These are phyloP conservation scores for Rhopalosiphum nymphaeae DNA, from an alignment of 2,888 invertebrate genomes.

Conservation along the genomic window DNA sequence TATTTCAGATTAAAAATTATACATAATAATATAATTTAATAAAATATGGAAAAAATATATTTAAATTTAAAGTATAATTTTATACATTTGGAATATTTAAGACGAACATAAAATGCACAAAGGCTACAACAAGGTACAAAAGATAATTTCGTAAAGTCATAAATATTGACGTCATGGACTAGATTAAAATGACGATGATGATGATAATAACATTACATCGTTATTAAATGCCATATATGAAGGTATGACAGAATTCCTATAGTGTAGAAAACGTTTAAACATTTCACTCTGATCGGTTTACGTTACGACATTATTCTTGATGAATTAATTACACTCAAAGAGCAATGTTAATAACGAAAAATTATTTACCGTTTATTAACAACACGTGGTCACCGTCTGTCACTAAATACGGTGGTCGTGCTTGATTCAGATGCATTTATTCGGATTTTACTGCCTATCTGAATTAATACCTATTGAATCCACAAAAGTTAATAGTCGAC, in stretches of 20 bases:
- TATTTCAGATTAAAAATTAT: neutral
- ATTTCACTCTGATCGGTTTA: neutral
- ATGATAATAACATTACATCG: neutral
- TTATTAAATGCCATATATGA: neutral
- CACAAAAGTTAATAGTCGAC: too few relatives aligned
- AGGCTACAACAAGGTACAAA: neutral
- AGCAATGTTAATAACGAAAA: neutral
- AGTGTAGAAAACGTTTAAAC: neutral
- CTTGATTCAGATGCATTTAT: neutral
- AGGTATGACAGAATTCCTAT: neutral
- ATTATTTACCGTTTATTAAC: neutral
- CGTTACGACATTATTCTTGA: neutral
- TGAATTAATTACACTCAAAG: neutral
- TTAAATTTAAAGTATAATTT: neutral
- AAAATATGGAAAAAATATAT: neutral
- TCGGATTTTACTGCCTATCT: neutral
- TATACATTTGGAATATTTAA: neutral
- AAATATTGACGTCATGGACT: neutral
- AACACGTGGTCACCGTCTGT: neutral
- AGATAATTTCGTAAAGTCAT: neutral
- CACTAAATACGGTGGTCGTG: neutral
- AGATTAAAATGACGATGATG: neutral
- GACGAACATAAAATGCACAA: neutral
- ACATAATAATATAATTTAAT: neutral
- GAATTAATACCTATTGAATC: neutral